Evolutionary conservation across 2,113 vertebrate genomes (phyloP).

Genomic region (Bufo bufo): DNA sequence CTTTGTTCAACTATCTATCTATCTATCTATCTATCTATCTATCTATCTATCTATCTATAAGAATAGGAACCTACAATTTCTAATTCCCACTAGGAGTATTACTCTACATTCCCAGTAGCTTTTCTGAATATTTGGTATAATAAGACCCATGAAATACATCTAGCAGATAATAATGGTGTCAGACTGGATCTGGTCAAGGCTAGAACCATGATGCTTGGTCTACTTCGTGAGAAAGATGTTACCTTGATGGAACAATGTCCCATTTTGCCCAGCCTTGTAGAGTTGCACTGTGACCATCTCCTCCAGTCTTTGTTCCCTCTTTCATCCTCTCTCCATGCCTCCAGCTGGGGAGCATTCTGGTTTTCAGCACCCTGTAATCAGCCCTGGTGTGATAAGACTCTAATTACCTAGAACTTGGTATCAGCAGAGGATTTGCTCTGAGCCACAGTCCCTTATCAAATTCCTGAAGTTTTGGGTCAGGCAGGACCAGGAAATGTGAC

Average conservation of each 20-base stretch:
- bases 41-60: too few species aligned
- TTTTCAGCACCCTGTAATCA: constrained; percentile 73
- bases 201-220: constrained; percentile 39
- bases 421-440: constrained; percentile 61
- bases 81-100: background rate
- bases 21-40: too few species aligned
- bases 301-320: constrained; percentile 1
- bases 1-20: too few species aligned
- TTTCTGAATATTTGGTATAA: constrained; percentile 8
- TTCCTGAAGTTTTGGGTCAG: constrained; percentile 68
- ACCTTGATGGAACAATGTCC: constrained; percentile 67
- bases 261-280: constrained; percentile 63
- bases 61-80: background rate
- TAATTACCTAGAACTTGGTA: constrained; percentile 72
- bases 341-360: constrained; percentile 67
- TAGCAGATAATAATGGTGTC: constrained; percentile 22
- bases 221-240: constrained; percentile 75
- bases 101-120: background rate
- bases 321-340: background rate
- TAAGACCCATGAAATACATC: background rate
- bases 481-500: constrained; percentile 65
- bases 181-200: constrained; percentile 65
- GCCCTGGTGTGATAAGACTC: constrained; percentile 67
- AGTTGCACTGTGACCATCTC: constrained; percentile 61
- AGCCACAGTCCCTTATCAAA: constrained; percentile 65